Conservation (phyloP, 1,140 invertebrate species). For the Papilio polytes region DNA sequence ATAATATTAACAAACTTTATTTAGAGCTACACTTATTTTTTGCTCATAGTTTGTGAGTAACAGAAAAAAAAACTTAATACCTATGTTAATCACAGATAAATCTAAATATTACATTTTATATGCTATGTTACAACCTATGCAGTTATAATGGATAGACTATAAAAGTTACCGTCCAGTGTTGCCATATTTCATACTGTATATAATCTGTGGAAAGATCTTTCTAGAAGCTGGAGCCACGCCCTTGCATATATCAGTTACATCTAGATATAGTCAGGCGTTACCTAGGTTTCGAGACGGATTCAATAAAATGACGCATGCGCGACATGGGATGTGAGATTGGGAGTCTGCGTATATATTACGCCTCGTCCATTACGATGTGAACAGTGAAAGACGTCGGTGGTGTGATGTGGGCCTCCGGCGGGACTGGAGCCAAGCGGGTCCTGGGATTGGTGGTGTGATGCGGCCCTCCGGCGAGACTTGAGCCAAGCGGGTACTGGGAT, state of each 20-base stretch:
- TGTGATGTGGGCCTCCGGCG: not conserved
- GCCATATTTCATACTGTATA: not conserved
- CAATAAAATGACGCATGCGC: slow-evolving; percentile 24
- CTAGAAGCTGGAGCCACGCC: not conserved
- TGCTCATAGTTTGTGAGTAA: too few relatives aligned
- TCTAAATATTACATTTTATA: too few relatives aligned
- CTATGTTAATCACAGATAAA: too few relatives aligned
- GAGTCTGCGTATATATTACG: not conserved
- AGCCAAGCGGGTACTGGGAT: not conserved
- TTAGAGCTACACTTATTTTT: too few relatives aligned
- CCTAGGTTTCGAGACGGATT: not conserved
- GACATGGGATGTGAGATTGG: not conserved
- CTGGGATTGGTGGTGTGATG: too few relatives aligned
- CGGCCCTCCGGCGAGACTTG: too few relatives aligned
- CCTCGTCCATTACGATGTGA: not conserved
- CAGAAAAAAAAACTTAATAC: too few relatives aligned
- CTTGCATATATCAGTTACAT: not conserved
- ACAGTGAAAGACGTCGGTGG: not conserved
- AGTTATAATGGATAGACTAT: not conserved
- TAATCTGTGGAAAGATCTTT: not conserved
- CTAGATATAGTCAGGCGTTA: not conserved
- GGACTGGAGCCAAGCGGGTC: too few relatives aligned
- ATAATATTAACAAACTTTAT: too few relatives aligned
- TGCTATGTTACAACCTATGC: too few relatives aligned
- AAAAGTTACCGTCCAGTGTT: not conserved